Evolutionary conservation across 2,888 invertebrate species (phyloP).

Genomic region (Melinopterus prodromus): DNA sequence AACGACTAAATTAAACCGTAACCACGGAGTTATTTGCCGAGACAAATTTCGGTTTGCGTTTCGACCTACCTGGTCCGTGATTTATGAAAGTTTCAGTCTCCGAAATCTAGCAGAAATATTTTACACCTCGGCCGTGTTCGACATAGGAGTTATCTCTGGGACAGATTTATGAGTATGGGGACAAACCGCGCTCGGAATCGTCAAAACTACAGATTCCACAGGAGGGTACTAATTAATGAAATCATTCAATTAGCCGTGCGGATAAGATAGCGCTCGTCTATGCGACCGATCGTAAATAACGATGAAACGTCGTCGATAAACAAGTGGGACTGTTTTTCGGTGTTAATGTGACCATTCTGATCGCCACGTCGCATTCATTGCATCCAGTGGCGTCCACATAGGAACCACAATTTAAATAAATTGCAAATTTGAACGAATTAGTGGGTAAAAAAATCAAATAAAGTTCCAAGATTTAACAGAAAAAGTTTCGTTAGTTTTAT

Average conservation of each 20-base stretch:
- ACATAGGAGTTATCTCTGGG: neutral
- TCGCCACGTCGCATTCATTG: neutral
- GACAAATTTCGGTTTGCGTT: neutral
- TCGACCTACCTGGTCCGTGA: neutral
- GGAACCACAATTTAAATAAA: neutral
- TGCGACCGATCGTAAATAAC: neutral
- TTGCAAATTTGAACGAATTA: neutral
- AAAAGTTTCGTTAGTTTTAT: too few relatives aligned
- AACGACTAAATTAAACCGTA: slow-evolving; percentile 4
- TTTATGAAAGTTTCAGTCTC: neutral
- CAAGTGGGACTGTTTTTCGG: slow-evolving; percentile 4
- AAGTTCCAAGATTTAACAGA: neutral
- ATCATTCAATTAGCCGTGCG: slow-evolving; percentile 21
- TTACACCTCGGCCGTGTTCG: neutral
- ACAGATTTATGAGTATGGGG: neutral
- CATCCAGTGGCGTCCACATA: neutral
- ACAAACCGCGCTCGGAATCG: neutral
- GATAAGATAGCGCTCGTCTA: slow-evolving; percentile 12
- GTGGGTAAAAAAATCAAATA: neutral
- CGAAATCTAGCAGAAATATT: neutral
- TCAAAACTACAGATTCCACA: slow-evolving; percentile 16
- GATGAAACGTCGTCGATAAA: neutral
- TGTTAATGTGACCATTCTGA: slow-evolving; percentile 4
- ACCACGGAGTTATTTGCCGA: neutral
- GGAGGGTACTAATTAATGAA: slow-evolving; percentile 22